These are phyloP conservation scores for Drosophila buzzatii DNA, from an alignment of 2,888 invertebrate species.

Conservation along the genomic window DNA sequence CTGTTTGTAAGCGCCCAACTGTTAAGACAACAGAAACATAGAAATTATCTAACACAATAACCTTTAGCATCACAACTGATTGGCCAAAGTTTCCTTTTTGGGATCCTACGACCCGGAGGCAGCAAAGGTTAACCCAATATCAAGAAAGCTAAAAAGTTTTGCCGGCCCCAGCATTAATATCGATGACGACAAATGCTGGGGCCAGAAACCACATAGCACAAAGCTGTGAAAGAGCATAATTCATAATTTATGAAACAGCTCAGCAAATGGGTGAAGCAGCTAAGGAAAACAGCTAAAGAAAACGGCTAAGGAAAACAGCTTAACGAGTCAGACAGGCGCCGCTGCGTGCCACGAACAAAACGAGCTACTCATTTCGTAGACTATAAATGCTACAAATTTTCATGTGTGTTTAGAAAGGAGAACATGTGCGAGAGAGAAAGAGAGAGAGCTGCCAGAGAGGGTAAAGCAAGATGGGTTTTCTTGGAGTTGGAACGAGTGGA, in stretches of 20 bases:
- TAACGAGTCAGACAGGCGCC: constrained; percentile 56
- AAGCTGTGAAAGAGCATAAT: constrained; percentile 56
- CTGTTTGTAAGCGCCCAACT: constrained; percentile 44
- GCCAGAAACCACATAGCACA: constrained; percentile 34
- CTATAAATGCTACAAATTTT: constrained; percentile 45
- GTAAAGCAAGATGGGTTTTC: constrained; percentile 11
- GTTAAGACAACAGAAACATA: constrained; percentile 33
- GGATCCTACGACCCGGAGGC: constrained; percentile 39
- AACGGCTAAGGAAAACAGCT: constrained; percentile 24
- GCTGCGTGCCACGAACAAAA: not conserved
- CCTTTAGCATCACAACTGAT: constrained; percentile 56
- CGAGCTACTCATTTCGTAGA: constrained; percentile 26
- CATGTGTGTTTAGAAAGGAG: constrained; percentile 4
- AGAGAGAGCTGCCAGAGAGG: not conserved
- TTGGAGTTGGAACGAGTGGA: constrained; percentile 10
- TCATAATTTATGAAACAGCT: constrained; percentile 59
- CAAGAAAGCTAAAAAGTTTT: constrained; percentile 48
- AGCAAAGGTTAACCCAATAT: constrained; percentile 52
- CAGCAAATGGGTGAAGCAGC: constrained; percentile 22
- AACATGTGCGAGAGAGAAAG: not conserved
- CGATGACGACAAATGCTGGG: constrained; percentile 40
- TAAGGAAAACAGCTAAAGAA: not conserved
- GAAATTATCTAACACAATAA: constrained; percentile 64
- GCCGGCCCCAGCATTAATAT: constrained; percentile 35
- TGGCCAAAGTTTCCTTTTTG: constrained; percentile 24